Evolutionary conservation across 1,140 invertebrate species (phyloP).

Genomic region (Laodelphax striatellus): DNA sequence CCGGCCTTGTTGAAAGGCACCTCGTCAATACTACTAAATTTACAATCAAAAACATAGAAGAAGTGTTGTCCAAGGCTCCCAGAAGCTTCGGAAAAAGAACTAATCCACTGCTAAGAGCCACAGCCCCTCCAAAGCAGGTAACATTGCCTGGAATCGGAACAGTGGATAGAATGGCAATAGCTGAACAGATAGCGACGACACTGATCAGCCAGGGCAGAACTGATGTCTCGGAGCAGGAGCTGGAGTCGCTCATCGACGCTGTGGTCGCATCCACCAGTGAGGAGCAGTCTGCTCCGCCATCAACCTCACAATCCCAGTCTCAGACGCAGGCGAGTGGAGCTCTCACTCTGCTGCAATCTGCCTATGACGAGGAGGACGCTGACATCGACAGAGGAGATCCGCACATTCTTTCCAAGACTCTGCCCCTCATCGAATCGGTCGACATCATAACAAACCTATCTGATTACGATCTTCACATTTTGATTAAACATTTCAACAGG

Average conservation of each 20-base stretch:
- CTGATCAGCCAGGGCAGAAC: constrained; percentile 62
- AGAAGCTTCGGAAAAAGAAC: constrained; percentile 1
- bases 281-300: constrained; percentile 33
- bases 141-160: constrained; percentile 52
- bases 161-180: constrained; percentile 58
- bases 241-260: constrained; percentile 62
- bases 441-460: background rate
- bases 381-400: background rate
- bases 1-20: constrained; percentile 53
- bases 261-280: constrained; percentile 51
- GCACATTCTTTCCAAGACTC: background rate
- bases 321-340: constrained; percentile 9
- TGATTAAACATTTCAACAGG: constrained; percentile 5
- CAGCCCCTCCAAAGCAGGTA: constrained; percentile 31
- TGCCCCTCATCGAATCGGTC: background rate
- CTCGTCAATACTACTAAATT: constrained; percentile 47
- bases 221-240: constrained; percentile 59
- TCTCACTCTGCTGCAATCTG: constrained; percentile 11
- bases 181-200: constrained; percentile 62
- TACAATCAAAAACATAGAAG: constrained; percentile 32
- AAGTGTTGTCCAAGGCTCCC: constrained; percentile 20
- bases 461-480: background rate
- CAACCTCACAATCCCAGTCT: background rate
- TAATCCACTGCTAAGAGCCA: background rate
- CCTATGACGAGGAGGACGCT: constrained; percentile 5